Percentiles rank a stretch among this genome's conserved stretches.
Conservation (phyloP, 2,888 invertebrate species). For the Habroteleia sp. region DNA sequence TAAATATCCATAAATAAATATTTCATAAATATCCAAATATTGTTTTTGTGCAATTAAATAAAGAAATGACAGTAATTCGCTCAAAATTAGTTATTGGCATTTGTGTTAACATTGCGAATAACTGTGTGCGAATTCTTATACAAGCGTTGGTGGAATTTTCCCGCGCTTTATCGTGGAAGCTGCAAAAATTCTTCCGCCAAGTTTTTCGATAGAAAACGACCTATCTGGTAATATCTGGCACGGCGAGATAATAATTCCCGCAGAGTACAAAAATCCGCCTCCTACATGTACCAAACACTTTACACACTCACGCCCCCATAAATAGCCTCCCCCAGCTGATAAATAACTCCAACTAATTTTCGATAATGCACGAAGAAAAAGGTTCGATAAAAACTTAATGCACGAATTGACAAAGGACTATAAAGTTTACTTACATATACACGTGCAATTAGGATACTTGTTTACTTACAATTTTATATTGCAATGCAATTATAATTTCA, state of each 20-base stretch:
- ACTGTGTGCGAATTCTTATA: constrained; percentile 6
- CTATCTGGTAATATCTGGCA: constrained; percentile 41
- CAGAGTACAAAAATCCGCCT: constrained; percentile 35
- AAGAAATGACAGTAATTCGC: no score
- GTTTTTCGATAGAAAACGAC: constrained; percentile 33
- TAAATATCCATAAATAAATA: no score
- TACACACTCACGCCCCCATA: constrained; percentile 15
- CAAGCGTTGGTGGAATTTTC: constrained; percentile 13
- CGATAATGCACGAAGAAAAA: constrained; percentile 25
- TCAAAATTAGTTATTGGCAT: no score
- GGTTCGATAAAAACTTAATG: no score
- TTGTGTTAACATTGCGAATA: background rate
- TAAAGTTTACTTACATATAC: no score
- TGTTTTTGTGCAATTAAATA: no score
- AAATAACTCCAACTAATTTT: constrained; percentile 33
- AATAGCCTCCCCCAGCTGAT: constrained; percentile 29
- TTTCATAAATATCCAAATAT: no score
- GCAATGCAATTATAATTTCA: no score
- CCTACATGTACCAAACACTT: constrained; percentile 38
- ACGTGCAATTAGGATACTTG: no score
- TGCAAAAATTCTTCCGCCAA: constrained; percentile 33
- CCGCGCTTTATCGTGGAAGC: constrained; percentile 29
- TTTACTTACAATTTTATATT: no score
- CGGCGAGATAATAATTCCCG: constrained; percentile 35
- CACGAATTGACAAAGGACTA: no score